These are phyloP conservation scores for Aradus depressus DNA, from an alignment of 2,888 invertebrate genomes.

Conservation along the genomic window DNA sequence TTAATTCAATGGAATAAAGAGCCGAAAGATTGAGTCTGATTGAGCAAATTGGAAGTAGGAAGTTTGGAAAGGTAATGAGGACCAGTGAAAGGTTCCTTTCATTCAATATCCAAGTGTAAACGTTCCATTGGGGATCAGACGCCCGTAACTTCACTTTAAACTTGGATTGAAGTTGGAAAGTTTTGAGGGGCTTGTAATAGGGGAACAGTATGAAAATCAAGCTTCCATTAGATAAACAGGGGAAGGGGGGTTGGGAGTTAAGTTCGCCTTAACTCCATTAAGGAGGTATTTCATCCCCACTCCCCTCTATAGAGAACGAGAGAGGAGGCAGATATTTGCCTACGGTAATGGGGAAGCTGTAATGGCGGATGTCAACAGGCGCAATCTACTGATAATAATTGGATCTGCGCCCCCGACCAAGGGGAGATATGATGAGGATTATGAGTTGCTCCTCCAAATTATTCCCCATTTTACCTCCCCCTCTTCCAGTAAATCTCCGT, in stretches of 20 bases:
- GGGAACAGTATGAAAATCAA: constrained; percentile 16
- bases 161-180: constrained; percentile 14
- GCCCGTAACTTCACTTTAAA: constrained; percentile 12
- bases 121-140: constrained; percentile 13
- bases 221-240: constrained; percentile 19
- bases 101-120: constrained; percentile 18
- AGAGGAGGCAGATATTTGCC: constrained; percentile 15
- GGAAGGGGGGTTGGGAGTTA: constrained; percentile 5
- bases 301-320: too few relatives aligned
- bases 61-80: constrained; percentile 15
- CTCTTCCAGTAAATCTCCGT: too few relatives aligned
- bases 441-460: constrained; percentile 10
- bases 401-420: not conserved
- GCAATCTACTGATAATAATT: constrained; percentile 4
- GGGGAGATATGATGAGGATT: constrained; percentile 5
- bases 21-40: constrained; percentile 13
- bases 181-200: constrained; percentile 11
- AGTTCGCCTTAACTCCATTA: constrained; percentile 16
- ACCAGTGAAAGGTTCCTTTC: constrained; percentile 11
- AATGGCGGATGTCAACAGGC: constrained; percentile 11
- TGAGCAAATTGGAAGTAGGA: constrained; percentile 16
- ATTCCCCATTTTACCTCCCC: constrained; percentile 16
- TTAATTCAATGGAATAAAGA: constrained; percentile 17
- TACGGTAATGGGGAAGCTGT: constrained; percentile 5
- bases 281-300: too few relatives aligned